phyloP scores from a whole-genome alignment of 1,140 invertebrate species.

The Mycetomoellerius zeteki region DNA sequence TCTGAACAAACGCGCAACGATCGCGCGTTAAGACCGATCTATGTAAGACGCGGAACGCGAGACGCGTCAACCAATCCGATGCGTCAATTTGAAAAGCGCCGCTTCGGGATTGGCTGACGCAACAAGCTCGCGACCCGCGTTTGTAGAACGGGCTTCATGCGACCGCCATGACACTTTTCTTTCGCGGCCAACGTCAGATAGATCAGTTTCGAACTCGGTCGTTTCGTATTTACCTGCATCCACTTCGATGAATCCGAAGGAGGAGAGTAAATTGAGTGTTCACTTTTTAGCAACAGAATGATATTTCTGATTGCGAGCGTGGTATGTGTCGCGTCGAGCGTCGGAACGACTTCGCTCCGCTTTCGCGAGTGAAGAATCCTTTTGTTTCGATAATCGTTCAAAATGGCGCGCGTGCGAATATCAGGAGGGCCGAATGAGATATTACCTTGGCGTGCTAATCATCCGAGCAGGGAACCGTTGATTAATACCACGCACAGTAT shows the following conservation, averaged over 20 bases:
- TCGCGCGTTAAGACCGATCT: too few relatives aligned
- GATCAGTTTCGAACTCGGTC: not conserved
- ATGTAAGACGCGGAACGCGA: too few relatives aligned
- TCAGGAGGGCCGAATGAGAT: not conserved
- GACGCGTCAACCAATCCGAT: too few relatives aligned
- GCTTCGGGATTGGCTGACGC: too few relatives aligned
- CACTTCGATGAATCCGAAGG: too few relatives aligned
- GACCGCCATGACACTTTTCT: not conserved
- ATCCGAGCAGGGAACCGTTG: not conserved
- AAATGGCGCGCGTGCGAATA: not conserved
- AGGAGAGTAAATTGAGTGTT: too few relatives aligned
- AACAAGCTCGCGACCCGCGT: not conserved
- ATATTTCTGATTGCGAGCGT: too few relatives aligned
- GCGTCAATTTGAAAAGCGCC: too few relatives aligned
- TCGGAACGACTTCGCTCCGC: not conserved
- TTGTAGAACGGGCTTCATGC: not conserved
- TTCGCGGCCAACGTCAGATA: not conserved
- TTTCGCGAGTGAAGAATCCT: not conserved
- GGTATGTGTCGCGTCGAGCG: not conserved
- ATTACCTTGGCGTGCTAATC: conserved; percentile 26
- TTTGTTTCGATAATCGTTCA: not conserved
- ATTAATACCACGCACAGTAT: conserved; percentile 31
- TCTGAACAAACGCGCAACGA: too few relatives aligned
- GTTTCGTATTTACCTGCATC: too few relatives aligned
- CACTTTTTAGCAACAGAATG: too few relatives aligned